Evolutionary conservation across 2,888 invertebrate species (phyloP).

Genomic region (Chouioia cunea): DNA sequence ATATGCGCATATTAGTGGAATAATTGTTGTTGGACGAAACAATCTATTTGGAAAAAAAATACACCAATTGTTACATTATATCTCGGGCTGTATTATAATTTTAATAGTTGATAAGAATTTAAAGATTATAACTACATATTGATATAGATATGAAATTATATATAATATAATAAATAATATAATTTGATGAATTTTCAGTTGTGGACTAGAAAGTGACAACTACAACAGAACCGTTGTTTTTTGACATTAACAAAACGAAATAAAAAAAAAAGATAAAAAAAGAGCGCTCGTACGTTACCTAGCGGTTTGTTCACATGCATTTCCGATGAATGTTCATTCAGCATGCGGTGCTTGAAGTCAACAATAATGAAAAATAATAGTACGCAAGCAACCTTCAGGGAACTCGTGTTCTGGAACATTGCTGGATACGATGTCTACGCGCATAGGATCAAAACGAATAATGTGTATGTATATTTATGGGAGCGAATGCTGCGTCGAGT

Average conservation of each 20-base stretch:
- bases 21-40: slow-evolving; percentile 53
- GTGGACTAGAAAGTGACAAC: slow-evolving; percentile 32
- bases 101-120: slow-evolving; percentile 55
- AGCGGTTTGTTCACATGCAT: slow-evolving; percentile 46
- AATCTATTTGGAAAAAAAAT: slow-evolving; percentile 55
- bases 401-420: slow-evolving; percentile 45
- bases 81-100: slow-evolving; percentile 66
- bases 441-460: slow-evolving; percentile 5
- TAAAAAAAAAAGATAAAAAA: too few species aligned
- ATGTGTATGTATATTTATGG: slow-evolving; percentile 37
- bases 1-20: slow-evolving; percentile 45
- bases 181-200: slow-evolving; percentile 46
- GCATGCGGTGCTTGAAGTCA: slow-evolving; percentile 6
- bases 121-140: slow-evolving; percentile 60
- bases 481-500: slow-evolving; percentile 47
- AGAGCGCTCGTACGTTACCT: slow-evolving; percentile 43
- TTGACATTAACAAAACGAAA: slow-evolving; percentile 47
- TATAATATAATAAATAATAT: slow-evolving; percentile 58
- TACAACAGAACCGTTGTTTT: slow-evolving; percentile 49
- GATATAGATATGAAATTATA: slow-evolving; percentile 53
- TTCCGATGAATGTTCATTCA: slow-evolving; percentile 40
- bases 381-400: slow-evolving; percentile 21
- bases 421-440: slow-evolving; percentile 22
- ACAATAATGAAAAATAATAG: slow-evolving; percentile 19
- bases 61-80: slow-evolving; percentile 60